Conservation (phyloP, 2,888 invertebrate species). For the Ichneumoninae sp. region DNA sequence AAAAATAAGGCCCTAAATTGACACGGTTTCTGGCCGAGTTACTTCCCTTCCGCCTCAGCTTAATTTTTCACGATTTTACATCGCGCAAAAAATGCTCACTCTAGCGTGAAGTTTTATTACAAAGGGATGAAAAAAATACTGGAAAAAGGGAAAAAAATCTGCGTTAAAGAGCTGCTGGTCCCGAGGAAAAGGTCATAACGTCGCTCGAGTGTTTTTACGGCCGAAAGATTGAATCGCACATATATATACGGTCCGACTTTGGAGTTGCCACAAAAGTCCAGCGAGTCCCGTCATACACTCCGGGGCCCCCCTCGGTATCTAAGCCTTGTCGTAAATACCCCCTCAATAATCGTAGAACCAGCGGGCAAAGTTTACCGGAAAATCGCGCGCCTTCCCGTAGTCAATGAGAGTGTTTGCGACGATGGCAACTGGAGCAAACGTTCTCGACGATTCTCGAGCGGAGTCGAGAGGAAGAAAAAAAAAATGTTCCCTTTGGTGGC, state of each 20-base stretch:
- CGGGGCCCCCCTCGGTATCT: neutral
- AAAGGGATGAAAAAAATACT: neutral
- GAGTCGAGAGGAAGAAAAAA: neutral
- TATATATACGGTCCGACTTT: neutral
- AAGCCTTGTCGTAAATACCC: neutral
- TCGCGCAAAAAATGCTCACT: neutral
- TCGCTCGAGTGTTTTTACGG: constrained; percentile 10
- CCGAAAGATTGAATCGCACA: neutral
- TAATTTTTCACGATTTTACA: neutral
- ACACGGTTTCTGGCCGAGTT: neutral
- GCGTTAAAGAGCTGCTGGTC: neutral
- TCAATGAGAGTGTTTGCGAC: neutral
- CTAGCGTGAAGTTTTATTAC: neutral
- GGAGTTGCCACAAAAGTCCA: neutral
- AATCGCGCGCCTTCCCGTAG: neutral
- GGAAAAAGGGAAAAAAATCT: neutral
- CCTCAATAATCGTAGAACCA: neutral
- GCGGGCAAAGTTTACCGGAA: neutral
- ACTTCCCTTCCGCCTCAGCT: neutral
- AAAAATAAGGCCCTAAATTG: neutral
- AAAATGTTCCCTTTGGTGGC: neutral
- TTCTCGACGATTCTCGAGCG: neutral
- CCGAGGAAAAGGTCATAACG: neutral
- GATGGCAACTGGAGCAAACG: neutral
- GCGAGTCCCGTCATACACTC: neutral